Evolutionary conservation across 2,888 invertebrate genomes (phyloP).

Genomic region (Aleiodes testaceus): DNA sequence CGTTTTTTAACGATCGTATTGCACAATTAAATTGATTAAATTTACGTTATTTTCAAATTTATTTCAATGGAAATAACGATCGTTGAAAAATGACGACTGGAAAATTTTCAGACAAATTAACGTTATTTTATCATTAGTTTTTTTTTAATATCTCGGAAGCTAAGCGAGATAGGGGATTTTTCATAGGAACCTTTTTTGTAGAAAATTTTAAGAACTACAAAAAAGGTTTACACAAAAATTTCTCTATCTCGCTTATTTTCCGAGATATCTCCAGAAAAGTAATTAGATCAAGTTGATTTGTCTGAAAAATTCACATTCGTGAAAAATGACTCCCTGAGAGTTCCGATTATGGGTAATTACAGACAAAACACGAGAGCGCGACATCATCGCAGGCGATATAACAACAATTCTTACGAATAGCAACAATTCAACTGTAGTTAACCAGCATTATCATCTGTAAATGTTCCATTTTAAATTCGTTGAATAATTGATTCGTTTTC

Average conservation of each 20-base stretch:
- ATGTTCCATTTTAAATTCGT: constrained; percentile 45
- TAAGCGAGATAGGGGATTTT: too few relatives aligned
- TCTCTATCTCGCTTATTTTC: too few relatives aligned
- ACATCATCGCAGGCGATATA: constrained; percentile 68
- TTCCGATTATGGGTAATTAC: constrained; percentile 22
- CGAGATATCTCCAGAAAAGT: too few relatives aligned
- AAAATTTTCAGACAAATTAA: too few relatives aligned
- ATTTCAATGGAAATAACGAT: constrained; percentile 43
- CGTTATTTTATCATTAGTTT: too few relatives aligned
- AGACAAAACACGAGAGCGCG: constrained; percentile 50
- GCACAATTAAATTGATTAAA: constrained; percentile 38
- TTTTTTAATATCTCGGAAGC: too few relatives aligned
- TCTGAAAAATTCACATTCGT: too few relatives aligned
- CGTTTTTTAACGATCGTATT: constrained; percentile 55
- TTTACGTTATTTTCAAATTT: constrained; percentile 15
- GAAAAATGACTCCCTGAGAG: constrained; percentile 36
- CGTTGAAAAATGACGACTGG: constrained; percentile 43
- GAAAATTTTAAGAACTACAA: too few relatives aligned
- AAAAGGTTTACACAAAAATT: too few relatives aligned
- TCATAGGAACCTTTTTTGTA: too few relatives aligned
- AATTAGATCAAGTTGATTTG: too few relatives aligned
- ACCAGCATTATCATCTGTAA: constrained; percentile 54
- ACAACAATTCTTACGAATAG: constrained; percentile 72
- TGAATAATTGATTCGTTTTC: constrained; percentile 1
- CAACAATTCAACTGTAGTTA: constrained; percentile 69